A percentile compares a stretch with the other conserved stretches of the same genome.
Conservation (phyloP, 2,113 vertebrate species). For the Xenopus borealis region DNA sequence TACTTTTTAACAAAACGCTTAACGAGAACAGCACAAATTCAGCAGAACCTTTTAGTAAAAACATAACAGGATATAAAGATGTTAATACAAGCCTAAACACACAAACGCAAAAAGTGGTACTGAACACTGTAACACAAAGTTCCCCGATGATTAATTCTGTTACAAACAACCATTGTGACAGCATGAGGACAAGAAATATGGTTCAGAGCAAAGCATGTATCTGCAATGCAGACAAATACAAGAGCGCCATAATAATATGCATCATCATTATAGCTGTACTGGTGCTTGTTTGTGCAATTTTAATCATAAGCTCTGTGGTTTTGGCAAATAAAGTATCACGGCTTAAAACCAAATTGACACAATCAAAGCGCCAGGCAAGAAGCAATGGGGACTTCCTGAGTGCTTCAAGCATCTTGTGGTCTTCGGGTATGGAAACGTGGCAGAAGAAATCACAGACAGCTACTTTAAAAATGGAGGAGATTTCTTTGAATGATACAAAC, state of each 20-base stretch:
- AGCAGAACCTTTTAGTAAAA: not conserved
- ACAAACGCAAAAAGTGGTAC: slow-evolving; percentile 25
- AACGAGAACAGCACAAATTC: not conserved
- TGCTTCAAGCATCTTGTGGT: slow-evolving; percentile 68
- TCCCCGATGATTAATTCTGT: not conserved
- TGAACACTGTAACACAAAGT: not conserved
- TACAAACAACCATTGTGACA: not conserved
- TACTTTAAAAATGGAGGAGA: slow-evolving; percentile 67
- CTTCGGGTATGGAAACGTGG: slow-evolving; percentile 58
- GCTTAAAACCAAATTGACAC: slow-evolving; percentile 59
- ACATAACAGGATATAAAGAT: slow-evolving; percentile 18
- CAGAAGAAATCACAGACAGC: slow-evolving; percentile 65
- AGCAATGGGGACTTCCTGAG: slow-evolving; percentile 75
- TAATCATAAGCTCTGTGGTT: slow-evolving; percentile 67
- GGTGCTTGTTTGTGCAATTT: slow-evolving; percentile 67
- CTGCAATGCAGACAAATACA: slow-evolving; percentile 53
- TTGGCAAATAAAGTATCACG: slow-evolving; percentile 70
- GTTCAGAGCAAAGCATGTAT: not conserved
- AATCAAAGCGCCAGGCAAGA: slow-evolving; percentile 62
- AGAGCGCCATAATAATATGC: slow-evolving; percentile 59
- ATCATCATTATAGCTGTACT: slow-evolving; percentile 73
- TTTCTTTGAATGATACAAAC: slow-evolving; percentile 43
- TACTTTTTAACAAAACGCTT: slow-evolving; percentile 15
- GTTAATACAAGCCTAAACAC: slow-evolving; percentile 2
- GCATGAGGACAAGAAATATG: not conserved